phyloP scores from a whole-genome alignment of 2,113 vertebrate genomes.

The Xenopus tropicalis region DNA sequence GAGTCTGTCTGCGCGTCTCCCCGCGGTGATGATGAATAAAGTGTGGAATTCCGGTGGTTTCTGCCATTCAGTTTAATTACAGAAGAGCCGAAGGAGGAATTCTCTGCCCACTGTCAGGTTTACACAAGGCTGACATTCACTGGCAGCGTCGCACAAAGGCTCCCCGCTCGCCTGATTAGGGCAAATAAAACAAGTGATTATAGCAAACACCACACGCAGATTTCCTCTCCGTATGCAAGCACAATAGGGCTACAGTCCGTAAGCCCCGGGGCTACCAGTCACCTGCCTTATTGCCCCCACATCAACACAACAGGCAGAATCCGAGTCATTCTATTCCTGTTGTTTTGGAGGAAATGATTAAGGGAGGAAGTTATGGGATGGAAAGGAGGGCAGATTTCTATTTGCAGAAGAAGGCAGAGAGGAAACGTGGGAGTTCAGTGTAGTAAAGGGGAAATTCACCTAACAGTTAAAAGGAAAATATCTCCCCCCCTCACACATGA shows the following conservation, averaged over 20 bases:
- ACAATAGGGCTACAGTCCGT: not conserved
- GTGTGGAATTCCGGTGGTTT: conserved; percentile 21
- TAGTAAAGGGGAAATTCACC: too few species aligned
- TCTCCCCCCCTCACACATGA: too few species aligned
- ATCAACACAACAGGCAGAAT: not conserved
- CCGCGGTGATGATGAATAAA: conserved; percentile 24
- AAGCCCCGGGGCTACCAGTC: too few species aligned
- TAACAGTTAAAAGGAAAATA: too few species aligned
- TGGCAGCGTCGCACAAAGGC: not conserved
- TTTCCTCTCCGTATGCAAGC: not conserved
- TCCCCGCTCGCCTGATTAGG: not conserved
- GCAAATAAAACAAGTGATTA: conserved; percentile 9
- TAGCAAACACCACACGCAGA: not conserved
- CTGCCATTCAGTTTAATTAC: conserved; percentile 14
- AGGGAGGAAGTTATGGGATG: not conserved
- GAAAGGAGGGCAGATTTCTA: not conserved
- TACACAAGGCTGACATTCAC: conserved; percentile 22
- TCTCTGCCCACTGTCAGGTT: conserved; percentile 3
- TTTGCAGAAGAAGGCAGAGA: not conserved
- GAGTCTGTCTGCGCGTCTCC: conserved; percentile 18
- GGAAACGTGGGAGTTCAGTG: too few species aligned
- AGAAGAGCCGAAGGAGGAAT: not conserved
- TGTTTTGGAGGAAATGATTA: not conserved
- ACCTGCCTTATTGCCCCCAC: not conserved
- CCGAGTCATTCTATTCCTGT: not conserved